Conservation (phyloP, 2,797 vertebrate genomes). For the Tokudaia muenninki region DNA sequence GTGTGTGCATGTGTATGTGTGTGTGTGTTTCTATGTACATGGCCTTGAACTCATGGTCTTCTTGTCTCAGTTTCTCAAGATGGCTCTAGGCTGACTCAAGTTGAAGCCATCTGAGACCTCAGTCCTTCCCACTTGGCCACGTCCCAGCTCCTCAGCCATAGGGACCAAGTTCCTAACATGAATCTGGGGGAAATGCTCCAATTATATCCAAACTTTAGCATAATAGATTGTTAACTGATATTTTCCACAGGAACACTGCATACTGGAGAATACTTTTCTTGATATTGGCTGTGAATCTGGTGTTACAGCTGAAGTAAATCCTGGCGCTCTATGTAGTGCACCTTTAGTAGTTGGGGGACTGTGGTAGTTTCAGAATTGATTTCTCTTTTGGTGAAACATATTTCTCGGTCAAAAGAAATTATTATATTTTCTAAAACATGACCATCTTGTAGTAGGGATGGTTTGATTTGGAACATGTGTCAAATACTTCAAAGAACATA, state of each 20-base stretch:
- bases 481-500: slow-evolving; percentile 36
- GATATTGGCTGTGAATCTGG: not conserved
- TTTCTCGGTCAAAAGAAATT: slow-evolving; percentile 53
- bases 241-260: not conserved
- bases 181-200: not conserved
- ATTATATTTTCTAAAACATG: slow-evolving; percentile 54
- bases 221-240: not conserved
- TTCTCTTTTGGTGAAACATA: slow-evolving; percentile 24
- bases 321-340: not conserved
- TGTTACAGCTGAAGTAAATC: not conserved
- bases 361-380: not conserved
- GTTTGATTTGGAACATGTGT: slow-evolving; percentile 56
- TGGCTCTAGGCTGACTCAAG: not conserved
- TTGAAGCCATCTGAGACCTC: not conserved
- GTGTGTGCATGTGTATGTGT: not conserved
- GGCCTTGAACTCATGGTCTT: not conserved
- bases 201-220: not conserved
- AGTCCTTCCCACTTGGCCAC: not conserved
- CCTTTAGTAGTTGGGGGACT: not conserved
- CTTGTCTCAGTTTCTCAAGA: not conserved
- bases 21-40: not conserved
- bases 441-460: not conserved
- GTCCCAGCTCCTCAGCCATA: not conserved
- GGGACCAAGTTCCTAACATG: not conserved
- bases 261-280: not conserved